Base-by-base conservation (phyloP, 2,113 vertebrate species). In the Synodontis membranacea region DNA sequence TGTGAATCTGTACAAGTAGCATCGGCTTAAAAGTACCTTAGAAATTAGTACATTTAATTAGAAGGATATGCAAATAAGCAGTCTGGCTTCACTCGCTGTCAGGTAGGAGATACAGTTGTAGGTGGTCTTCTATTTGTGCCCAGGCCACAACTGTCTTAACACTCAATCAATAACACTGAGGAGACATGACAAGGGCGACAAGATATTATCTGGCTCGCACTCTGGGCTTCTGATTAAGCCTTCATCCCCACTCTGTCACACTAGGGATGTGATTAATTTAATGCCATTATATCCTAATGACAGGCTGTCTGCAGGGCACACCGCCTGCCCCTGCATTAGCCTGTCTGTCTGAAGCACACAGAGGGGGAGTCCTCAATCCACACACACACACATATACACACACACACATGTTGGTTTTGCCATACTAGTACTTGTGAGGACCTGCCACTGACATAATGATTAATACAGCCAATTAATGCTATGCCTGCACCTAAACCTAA, bases 201-300 rank as follows among this genome's bases (percentile, higher is more conserved):
- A 95, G 94, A 96, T 94, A 95, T 95, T 95, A 95, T 95, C 93
- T 94, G 92, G 93, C 94, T 95, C 94, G 92, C 93, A 94, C 93
- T 93, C 93, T 93, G 93, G 93, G 93, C 91, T 92, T 93, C 93
- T 94, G 93, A 94, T 95, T 95, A 95, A 95, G 93, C 92, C 93
- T 93, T 94, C 94, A 95, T 93, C 94, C 94, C 91, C 91, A 93
- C 94, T 94, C 94, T 93, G 95, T 94, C 95, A 94, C 93, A 93
- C 91, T 88, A 74, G 93, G 92, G 91, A 94, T 94, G 93, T 95
- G 94, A 95, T 95, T 96, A 93, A 95, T 95, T 94, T 95, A 95
- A 96, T 95, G 93, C 94, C 94, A 95, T 95, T 94, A 95, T 94
- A 92, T 93, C 93, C 92, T 95, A 95, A 94, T 95, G 94, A 95